Percentiles rank a stretch among this genome's conserved stretches.
Evolutionary conservation across 2,888 invertebrate species (phyloP).

Genomic region (Oscheius sp.): DNA sequence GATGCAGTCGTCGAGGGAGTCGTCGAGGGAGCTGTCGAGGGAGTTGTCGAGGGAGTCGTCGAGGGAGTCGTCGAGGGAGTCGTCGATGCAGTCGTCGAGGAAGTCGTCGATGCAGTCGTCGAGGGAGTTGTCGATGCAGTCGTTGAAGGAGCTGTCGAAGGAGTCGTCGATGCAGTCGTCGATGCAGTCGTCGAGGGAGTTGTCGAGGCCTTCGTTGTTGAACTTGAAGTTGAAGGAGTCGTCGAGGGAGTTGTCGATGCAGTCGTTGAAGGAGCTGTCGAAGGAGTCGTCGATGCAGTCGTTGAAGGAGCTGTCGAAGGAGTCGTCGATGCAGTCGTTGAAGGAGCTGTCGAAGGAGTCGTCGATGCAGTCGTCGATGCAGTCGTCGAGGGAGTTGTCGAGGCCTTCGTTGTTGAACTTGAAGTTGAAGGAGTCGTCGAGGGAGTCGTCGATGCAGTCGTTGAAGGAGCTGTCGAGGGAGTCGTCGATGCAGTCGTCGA

Average conservation of each 20-base stretch:
- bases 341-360: neutral
- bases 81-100: neutral
- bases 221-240: conserved; percentile 1
- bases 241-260: neutral
- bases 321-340: neutral
- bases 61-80: neutral
- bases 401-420: neutral
- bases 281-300: neutral
- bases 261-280: neutral
- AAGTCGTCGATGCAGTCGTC: neutral
- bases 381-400: neutral
- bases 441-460: neutral
- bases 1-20: neutral
- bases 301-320: neutral
- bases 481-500: neutral
- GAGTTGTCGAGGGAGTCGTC: neutral
- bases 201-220: neutral
- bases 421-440: neutral
- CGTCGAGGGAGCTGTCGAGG: neutral
- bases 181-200: neutral
- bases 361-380: neutral
- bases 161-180: neutral
- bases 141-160: neutral
- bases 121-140: neutral
- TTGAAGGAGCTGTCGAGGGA: neutral